Percentiles rank a stretch among this genome's conserved stretches.
Evolutionary conservation across 2,888 invertebrate genomes (phyloP).

Genomic region (Tinea pellionella): DNA sequence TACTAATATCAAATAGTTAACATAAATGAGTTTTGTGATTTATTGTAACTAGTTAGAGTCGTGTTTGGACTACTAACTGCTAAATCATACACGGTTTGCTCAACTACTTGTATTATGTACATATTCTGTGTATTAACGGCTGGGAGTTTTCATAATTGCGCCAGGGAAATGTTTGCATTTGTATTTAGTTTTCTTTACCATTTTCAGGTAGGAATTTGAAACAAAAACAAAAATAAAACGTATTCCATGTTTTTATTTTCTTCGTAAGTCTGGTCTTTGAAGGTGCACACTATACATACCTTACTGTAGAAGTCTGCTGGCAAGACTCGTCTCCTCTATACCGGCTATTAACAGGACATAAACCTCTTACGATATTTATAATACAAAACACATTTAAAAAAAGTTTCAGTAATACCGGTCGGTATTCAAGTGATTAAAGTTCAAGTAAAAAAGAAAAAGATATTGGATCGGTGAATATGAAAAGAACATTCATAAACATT

Average conservation of each 20-base stretch:
- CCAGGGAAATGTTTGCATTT: not conserved
- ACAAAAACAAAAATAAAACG: too few relatives aligned
- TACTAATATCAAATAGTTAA: not conserved
- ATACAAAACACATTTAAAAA: too few relatives aligned
- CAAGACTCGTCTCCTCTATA: too few relatives aligned
- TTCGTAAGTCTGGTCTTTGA: too few relatives aligned
- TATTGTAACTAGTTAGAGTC: not conserved
- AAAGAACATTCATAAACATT: conserved; percentile 30
- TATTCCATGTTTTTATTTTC: too few relatives aligned
- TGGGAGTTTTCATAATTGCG: not conserved
- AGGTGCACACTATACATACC: too few relatives aligned
- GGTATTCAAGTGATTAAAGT: too few relatives aligned
- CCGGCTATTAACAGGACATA: too few relatives aligned
- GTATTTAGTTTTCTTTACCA: not conserved
- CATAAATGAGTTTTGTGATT: conserved; percentile 10
- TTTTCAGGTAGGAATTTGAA: too few relatives aligned
- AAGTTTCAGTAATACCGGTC: too few relatives aligned
- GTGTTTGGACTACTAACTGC: not conserved
- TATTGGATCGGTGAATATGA: not conserved
- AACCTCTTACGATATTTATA: too few relatives aligned
- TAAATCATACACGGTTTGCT: conserved; percentile 8
- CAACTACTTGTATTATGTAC: conserved; percentile 1
- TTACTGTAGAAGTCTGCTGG: too few relatives aligned
- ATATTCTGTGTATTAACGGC: not conserved
- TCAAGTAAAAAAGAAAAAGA: not conserved